Base-by-base conservation (phyloP, 2,797 vertebrate genomes). In the Rhadinocentrus ornatus region DNA sequence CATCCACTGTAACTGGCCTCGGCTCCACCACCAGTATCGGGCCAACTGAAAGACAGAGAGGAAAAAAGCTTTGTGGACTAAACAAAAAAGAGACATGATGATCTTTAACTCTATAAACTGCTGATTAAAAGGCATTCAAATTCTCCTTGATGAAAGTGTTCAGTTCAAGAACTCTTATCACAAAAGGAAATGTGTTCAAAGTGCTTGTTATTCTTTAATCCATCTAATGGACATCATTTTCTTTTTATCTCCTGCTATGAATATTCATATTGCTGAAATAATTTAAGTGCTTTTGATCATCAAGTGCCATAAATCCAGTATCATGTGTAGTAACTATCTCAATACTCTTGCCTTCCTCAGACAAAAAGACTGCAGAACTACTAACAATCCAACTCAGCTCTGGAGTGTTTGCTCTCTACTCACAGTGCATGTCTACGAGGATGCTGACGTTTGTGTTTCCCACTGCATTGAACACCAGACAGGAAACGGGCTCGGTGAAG, bases 361-460 rank as follows among this genome's bases (percentile, higher is more conserved):
- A 78, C 41, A 69, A 55, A 70, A 5, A 26, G 16, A 24, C 35
- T 64, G 44, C 12, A 48, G 2, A 1, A 46, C 59, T 26, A 4
- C 48, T 2, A 24, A 16, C 24, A 1, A 59, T 34, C 64, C 56
- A 62, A 39, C 44, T 72, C 54, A 65, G 78, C 46, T 52, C 39
- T 34, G 63, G 11, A 55, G 53, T 16, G 66, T 71, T 41, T 44
- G 56, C 53, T 0, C 65, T 72, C 27, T 20, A 89, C 97, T 96
- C 92, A 99, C 97, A 98, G 89, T 98, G 97, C 4, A 99, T 97
- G 0, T 99, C 96, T 76, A 99, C 97, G 71, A 99, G 88, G 2
- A 97, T 97, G 95, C 97, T 99, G 93, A 98, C 96, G 0, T 99
- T 99, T 82, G 97, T 99, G 93, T 88, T 97, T 52, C 97, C 97